These are phyloP conservation scores for Gallinago undulata DNA, from an alignment of 2,113 vertebrate species.

Conservation along the genomic window DNA sequence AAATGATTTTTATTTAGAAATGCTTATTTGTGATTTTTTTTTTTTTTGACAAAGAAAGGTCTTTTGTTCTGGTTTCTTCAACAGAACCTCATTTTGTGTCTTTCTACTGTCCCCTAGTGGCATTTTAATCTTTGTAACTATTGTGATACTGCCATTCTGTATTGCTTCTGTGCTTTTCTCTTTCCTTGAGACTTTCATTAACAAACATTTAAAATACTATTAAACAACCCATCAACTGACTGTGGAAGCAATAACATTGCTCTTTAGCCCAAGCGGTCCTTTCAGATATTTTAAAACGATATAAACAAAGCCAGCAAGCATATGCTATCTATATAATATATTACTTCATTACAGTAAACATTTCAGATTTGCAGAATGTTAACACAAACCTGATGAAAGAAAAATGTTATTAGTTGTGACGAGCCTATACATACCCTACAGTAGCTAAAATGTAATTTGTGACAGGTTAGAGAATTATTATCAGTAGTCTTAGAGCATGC, in stretches of 20 bases:
- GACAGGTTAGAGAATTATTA: slow-evolving; percentile 76
- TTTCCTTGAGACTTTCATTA: slow-evolving; percentile 84
- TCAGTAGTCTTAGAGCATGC: slow-evolving; percentile 57
- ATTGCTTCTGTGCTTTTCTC: slow-evolving; percentile 68
- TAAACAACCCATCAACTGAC: slow-evolving; percentile 78
- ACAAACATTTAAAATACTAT: slow-evolving; percentile 90
- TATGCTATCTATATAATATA: slow-evolving; percentile 83
- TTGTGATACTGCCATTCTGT: slow-evolving; percentile 65
- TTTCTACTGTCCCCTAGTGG: slow-evolving; percentile 99
- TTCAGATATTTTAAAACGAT: slow-evolving; percentile 79
- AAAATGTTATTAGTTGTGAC: slow-evolving; percentile 88
- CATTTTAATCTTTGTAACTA: slow-evolving; percentile 76
- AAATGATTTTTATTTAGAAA: slow-evolving; percentile 71
- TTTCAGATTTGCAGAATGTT: slow-evolving; percentile 85
- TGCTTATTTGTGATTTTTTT: slow-evolving; percentile 54
- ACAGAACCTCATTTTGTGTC: slow-evolving; percentile 85
- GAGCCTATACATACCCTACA: slow-evolving; percentile 80
- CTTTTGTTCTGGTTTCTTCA: slow-evolving; percentile 92
- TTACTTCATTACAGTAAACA: slow-evolving; percentile 84
- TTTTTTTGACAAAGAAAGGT: slow-evolving; percentile 87
- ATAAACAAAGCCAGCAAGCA: slow-evolving; percentile 87
- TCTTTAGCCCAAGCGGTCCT: slow-evolving; percentile 82
- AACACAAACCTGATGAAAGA: slow-evolving; percentile 84
- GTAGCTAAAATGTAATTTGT: slow-evolving; percentile 87
- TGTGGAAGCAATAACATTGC: slow-evolving; percentile 75